These are phyloP conservation scores for Podarcis raffonei DNA, from an alignment of 2,113 vertebrate genomes.

Conservation along the genomic window DNA sequence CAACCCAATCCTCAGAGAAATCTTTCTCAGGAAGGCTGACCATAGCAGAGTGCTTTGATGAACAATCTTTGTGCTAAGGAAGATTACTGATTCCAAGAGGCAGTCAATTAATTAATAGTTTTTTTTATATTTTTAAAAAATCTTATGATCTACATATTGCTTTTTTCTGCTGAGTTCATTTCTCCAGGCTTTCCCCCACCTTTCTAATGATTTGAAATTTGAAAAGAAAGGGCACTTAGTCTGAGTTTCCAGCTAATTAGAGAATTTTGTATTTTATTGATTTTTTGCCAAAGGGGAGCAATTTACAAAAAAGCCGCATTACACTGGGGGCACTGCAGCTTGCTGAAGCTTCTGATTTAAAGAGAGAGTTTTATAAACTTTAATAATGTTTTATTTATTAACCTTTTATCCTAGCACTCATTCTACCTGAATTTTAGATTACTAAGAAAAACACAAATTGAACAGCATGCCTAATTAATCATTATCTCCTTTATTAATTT, in stretches of 20 bases:
- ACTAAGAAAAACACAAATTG: not conserved
- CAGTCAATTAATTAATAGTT: slow-evolving; percentile 60
- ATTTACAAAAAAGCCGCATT: slow-evolving; percentile 45
- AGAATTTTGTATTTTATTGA: slow-evolving; percentile 61
- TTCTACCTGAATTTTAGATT: slow-evolving; percentile 18
- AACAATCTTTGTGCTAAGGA: slow-evolving; percentile 11
- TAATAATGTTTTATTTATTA: slow-evolving; percentile 27
- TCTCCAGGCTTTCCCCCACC: slow-evolving; percentile 35
- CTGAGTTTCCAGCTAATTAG: slow-evolving; percentile 61
- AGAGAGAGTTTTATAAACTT: slow-evolving; percentile 25
- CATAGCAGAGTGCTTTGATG: slow-evolving; percentile 11
- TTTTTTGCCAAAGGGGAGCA: slow-evolving; percentile 52
- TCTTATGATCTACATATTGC: slow-evolving; percentile 49
- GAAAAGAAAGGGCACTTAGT: slow-evolving; percentile 34
- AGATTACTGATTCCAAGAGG: slow-evolving; percentile 22
- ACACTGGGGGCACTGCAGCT: slow-evolving; percentile 10
- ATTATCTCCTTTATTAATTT: slow-evolving; percentile 11
- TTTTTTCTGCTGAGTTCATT: slow-evolving; percentile 53
- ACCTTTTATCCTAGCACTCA: slow-evolving; percentile 15
- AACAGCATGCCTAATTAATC: slow-evolving; percentile 15
- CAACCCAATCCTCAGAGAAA: not conserved
- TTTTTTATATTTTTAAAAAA: slow-evolving; percentile 29
- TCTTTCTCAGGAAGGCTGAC: not conserved
- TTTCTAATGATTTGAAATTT: slow-evolving; percentile 53
- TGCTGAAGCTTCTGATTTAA: slow-evolving; percentile 33